Evolutionary conservation across 1,140 invertebrate genomes (phyloP), one percentile per base, ranked within the genome.

Genomic region (Drosophila pandora): DNA sequence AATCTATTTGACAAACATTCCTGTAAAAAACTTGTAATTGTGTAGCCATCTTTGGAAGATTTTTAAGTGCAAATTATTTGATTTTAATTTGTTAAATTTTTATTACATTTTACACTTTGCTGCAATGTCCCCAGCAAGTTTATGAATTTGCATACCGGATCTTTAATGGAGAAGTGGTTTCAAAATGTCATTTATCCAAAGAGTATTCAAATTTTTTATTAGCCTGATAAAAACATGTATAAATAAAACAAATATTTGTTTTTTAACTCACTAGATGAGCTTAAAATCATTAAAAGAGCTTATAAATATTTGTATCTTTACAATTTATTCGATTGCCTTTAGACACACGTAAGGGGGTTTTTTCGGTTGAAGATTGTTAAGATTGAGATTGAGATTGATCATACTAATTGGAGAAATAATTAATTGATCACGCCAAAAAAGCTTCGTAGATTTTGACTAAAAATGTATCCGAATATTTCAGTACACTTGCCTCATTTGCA

Each of bases 401-500:
- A 0, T 28, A 28, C 6, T 28, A 28, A 28, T 28, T 28, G 25
- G 25, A 10, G 9, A 2, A 32, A 32, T 32, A 32, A 32, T 10
- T 41, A 41, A 41, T 13, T 41, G 3, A n/a, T 32, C 30, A 32
- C 30, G 30, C 30, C 7, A 37, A 37, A 37, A 37, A 37, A 32
- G 8, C 25, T 34, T 39, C 1, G 17, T 17, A 17, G 17, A 17
- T 17, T 17, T 17, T 17, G 17, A 17, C 17, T 17, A 17, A 17
- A 17, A 6, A 21, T 25, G 5, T 10, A 3, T 0, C 30, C 3
- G 17, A 17, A 17, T 17, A 17, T 93, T 91, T 12, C 92, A 96
- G 94, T 98, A 97, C 92, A 97, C 95, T 53, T 98, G 97, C 83
- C 92, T 95, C 4, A 95, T 96, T 58, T 98, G 97, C 92, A 96